Evolutionary conservation across 1,140 invertebrate genomes (phyloP), one percentile per base, ranked within the genome.

Genomic region (Drosophila kurseongensis): DNA sequence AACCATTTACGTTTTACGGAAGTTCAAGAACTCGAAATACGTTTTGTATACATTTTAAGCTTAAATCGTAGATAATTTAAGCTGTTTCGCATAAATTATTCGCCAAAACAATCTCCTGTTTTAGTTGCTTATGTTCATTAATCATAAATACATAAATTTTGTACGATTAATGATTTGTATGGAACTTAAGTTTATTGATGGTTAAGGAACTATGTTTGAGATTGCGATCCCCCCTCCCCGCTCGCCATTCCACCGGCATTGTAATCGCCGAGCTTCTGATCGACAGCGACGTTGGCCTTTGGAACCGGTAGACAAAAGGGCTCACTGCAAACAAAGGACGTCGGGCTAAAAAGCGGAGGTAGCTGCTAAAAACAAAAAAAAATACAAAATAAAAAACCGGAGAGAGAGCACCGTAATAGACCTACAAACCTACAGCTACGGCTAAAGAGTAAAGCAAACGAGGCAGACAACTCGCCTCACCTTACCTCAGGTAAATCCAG

Each of bases 371-470:
- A 16, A 50, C 9, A 10, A 10, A 35, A 14, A 29, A 7, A 48
- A 29, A 29, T 4, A 48, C 23, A 48, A 27, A 36, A 57, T 44
- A 63, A 35, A n/a, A 52, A 50, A n/a, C 23, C 5, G 29, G 5
- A 23, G 69, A 14, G 41, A 40, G 40, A 67, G 60, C 78, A 81
- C 78, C 78, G 78, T 80, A 80, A 80, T 80, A 80, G 78, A 80
- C 78, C 78, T 80, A 84, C 61, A 84, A 76, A 76, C 71, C 79
- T 76, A 80, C 79, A 82, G 71, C 74, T 76, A 80, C 79, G 78
- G 71, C 74, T 75, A 77, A 62, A 68, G 63, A 61, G 40, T 54
- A 68, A 59, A 58, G 66, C 63, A 57, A 63, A 60, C 60, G 54
- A 52, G 50, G 56, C 57, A 45, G 73, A 57, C 63, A 69, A 71